Percentiles rank a stretch among this genome's conserved stretches.
Evolutionary conservation across 2,888 invertebrate genomes (phyloP).

Genomic region (Idaea straminata): DNA sequence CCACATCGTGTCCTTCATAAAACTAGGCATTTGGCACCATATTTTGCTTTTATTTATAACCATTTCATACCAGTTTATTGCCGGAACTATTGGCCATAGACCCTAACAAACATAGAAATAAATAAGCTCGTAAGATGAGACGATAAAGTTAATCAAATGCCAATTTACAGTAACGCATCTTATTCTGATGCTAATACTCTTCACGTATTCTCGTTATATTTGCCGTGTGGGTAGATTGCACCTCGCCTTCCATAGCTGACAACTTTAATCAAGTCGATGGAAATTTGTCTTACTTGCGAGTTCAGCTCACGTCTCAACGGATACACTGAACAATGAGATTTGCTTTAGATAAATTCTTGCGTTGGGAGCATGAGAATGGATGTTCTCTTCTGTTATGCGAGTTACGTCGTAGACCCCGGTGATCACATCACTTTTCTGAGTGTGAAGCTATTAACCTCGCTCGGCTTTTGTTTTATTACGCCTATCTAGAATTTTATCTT

Average conservation of each 20-base stretch:
- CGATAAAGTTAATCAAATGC: conserved; percentile 19
- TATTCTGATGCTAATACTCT: conserved; percentile 28
- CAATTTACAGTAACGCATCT: conserved; percentile 32
- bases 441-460: not conserved
- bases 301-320: conserved; percentile 63
- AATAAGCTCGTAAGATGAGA: not conserved
- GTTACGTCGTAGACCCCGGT: conserved; percentile 25
- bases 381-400: conserved; percentile 42
- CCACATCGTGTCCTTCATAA: too few species aligned
- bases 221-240: conserved; percentile 52
- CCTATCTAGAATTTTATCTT: not conserved
- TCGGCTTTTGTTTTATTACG: conserved; percentile 4
- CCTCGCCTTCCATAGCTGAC: conserved; percentile 57
- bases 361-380: conserved; percentile 44
- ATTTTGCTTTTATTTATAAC: too few species aligned
- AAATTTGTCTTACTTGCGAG: conserved; percentile 70
- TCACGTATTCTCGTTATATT: conserved; percentile 29
- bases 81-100: not conserved
- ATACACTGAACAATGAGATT: conserved; percentile 68
- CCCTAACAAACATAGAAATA: not conserved
- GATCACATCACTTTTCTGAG: conserved; percentile 3
- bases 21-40: too few species aligned
- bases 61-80: too few species aligned
- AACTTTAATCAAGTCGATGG: conserved; percentile 74
- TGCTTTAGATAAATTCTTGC: conserved; percentile 63